Conservation (phyloP, 2,888 invertebrate species). For the Uloborus plumipes region DNA sequence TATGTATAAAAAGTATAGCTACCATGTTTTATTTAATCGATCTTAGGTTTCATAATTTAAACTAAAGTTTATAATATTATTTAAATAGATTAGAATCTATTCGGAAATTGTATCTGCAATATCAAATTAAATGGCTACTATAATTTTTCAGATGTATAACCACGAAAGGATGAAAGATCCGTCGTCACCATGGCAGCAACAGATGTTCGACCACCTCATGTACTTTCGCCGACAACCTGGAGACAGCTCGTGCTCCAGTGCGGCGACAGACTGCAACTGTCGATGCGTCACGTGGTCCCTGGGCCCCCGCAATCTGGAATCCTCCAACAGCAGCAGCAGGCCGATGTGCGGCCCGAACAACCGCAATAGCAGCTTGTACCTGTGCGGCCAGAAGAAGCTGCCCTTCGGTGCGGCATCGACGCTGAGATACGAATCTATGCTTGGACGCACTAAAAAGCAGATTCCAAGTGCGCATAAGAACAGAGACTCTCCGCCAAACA, state of each 20-base stretch:
- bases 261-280: conserved; percentile 42
- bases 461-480: background rate
- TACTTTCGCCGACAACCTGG: conserved; percentile 33
- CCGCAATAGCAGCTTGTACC: conserved; percentile 34
- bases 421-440: conserved; percentile 41
- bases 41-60: too few species aligned
- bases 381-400: conserved; percentile 51
- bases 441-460: conserved; percentile 10
- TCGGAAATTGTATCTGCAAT: too few species aligned
- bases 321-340: background rate
- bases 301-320: conserved; percentile 47
- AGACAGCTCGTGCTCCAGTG: conserved; percentile 33
- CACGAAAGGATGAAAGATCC: conserved; percentile 21
- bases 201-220: conserved; percentile 42
- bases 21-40: too few species aligned
- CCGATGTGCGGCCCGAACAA: conserved; percentile 6
- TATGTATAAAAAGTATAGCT: too few species aligned
- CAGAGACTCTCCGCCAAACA: conserved; percentile 3
- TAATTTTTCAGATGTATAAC: conserved; percentile 3
- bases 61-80: too few species aligned
- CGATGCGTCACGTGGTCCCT: conserved; percentile 54
- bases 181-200: conserved; percentile 36
- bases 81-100: too few species aligned
- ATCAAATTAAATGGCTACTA: background rate
- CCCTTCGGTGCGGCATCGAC: conserved; percentile 60